Percentiles rank a stretch among this genome's conserved stretches.
Conservation (phyloP, 2,888 invertebrate species). For the Prenolepis imparis region DNA sequence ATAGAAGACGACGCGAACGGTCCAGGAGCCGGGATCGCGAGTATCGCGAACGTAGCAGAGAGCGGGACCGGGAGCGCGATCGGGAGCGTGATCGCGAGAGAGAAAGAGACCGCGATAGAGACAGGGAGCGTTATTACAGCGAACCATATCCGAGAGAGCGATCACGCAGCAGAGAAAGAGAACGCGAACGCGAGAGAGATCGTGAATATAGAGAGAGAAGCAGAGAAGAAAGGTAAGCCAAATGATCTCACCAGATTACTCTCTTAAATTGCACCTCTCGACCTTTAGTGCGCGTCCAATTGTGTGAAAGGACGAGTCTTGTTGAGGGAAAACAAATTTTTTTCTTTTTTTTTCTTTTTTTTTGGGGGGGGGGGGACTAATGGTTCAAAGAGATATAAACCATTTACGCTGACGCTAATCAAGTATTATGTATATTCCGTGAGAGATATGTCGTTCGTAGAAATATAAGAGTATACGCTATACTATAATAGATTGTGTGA, state of each 20-base stretch:
- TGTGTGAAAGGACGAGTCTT: not conserved
- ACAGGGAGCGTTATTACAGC: conserved; percentile 86
- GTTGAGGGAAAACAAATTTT: conserved; percentile 11
- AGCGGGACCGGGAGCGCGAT: conserved; percentile 88
- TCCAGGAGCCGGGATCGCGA: conserved; percentile 91
- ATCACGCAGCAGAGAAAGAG: conserved; percentile 93
- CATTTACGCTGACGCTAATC: not conserved
- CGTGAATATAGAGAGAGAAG: conserved; percentile 92
- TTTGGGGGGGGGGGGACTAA: too few relatives aligned
- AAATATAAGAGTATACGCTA: not conserved
- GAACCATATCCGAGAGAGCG: conserved; percentile 89
- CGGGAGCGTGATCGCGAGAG: conserved; percentile 87
- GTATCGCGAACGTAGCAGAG: conserved; percentile 88
- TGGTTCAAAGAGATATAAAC: not conserved
- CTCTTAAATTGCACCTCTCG: conserved; percentile 34
- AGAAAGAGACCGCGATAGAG: conserved; percentile 88
- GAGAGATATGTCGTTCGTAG: conserved; percentile 3
- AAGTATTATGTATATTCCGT: conserved; percentile 7
- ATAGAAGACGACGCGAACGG: conserved; percentile 90
- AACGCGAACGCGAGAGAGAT: conserved; percentile 88
- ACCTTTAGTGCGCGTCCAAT: not conserved
- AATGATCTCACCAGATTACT: conserved; percentile 65
- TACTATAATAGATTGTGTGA: not conserved
- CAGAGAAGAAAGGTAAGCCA: conserved; percentile 91
- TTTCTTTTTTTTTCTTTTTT: too few relatives aligned